phyloP scores from a whole-genome alignment of 2,888 invertebrate species.

The Drosophila peninsularis region DNA sequence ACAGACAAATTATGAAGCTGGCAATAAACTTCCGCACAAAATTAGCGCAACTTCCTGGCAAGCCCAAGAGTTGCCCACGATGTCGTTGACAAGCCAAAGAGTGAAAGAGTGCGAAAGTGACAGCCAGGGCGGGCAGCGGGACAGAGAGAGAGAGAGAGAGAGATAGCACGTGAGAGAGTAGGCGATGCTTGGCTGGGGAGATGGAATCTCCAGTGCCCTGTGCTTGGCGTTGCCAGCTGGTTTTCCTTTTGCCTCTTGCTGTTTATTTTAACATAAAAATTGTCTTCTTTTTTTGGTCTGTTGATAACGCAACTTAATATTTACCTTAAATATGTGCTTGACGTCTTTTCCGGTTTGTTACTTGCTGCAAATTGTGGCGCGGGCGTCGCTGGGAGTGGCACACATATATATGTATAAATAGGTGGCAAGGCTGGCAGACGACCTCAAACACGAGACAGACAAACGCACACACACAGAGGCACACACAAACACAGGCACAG shows the following conservation, averaged over 20 bases:
- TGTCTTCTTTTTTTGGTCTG: neutral
- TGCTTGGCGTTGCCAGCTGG: slow-evolving; percentile 43
- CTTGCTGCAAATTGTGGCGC: slow-evolving; percentile 14
- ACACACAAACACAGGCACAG: slow-evolving; percentile 9
- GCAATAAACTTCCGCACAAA: slow-evolving; percentile 75
- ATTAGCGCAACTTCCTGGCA: slow-evolving; percentile 70
- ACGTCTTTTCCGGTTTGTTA: slow-evolving; percentile 18
- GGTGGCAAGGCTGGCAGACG: slow-evolving; percentile 66
- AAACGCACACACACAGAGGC: slow-evolving; percentile 10
- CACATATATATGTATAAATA: slow-evolving; percentile 32
- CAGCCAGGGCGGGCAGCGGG: neutral
- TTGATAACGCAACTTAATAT: slow-evolving; percentile 26
- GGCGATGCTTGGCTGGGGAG: slow-evolving; percentile 19
- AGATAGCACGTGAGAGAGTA: slow-evolving; percentile 13
- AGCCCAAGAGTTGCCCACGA: slow-evolving; percentile 48
- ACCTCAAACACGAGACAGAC: slow-evolving; percentile 48
- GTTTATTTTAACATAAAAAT: neutral
- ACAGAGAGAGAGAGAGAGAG: no score
- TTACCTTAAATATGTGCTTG: slow-evolving; percentile 47
- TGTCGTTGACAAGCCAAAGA: slow-evolving; percentile 35
- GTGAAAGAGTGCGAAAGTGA: slow-evolving; percentile 15
- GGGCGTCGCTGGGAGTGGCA: slow-evolving; percentile 48
- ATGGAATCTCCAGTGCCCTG: slow-evolving; percentile 25
- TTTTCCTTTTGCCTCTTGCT: slow-evolving; percentile 5
- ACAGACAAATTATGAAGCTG: slow-evolving; percentile 70